A percentile compares a stretch with the other conserved stretches of the same genome.
Conservation (phyloP, 2,888 invertebrate species). For the Agonopterix heracliana region DNA sequence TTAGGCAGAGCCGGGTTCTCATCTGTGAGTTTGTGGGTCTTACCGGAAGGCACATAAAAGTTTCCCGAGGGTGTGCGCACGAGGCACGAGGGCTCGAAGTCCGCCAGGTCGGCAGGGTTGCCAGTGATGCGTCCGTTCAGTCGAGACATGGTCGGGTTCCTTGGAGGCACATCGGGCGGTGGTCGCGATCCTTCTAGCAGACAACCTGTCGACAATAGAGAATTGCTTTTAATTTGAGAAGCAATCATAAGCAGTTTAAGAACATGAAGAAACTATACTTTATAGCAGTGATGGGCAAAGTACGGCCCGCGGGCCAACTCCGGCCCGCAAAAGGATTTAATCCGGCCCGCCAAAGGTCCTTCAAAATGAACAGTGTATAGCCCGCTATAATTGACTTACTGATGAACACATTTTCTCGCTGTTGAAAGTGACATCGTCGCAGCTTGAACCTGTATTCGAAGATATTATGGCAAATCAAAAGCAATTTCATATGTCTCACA, state of each 20-base stretch:
- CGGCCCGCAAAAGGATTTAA: too few relatives aligned
- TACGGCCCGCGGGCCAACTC: too few relatives aligned
- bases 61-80: slow-evolving; percentile 94
- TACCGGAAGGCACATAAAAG: slow-evolving; percentile 93
- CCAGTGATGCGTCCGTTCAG: slow-evolving; percentile 91
- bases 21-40: neutral
- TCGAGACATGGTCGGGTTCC: slow-evolving; percentile 92
- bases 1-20: neutral
- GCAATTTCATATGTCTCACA: too few relatives aligned
- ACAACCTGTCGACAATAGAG: slow-evolving; percentile 80
- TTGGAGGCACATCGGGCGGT: slow-evolving; percentile 92
- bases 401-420: too few relatives aligned
- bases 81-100: slow-evolving; percentile 93
- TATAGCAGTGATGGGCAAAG: too few relatives aligned
- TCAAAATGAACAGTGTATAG: too few relatives aligned
- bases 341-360: too few relatives aligned
- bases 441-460: too few relatives aligned
- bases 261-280: too few relatives aligned
- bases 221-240: neutral
- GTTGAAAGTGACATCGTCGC: too few relatives aligned
- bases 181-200: slow-evolving; percentile 88
- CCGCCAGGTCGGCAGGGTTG: slow-evolving; percentile 84
- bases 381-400: too few relatives aligned
- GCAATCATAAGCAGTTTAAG: neutral
- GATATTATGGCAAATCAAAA: too few relatives aligned